phyloP scores from a whole-genome alignment of 2,888 invertebrate genomes.

The Petrolisthes cinctipes region DNA sequence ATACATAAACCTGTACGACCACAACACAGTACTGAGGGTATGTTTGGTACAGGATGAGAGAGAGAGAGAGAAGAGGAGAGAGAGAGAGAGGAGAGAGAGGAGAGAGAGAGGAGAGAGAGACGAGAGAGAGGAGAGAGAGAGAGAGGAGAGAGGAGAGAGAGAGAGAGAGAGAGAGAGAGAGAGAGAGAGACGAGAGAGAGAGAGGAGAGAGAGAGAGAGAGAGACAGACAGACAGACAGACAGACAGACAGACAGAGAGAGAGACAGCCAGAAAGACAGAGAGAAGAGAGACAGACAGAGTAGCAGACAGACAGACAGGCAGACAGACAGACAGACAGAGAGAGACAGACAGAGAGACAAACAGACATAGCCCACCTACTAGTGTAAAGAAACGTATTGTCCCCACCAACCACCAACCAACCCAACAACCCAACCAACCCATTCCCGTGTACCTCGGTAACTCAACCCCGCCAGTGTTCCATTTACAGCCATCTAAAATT shows the following conservation, averaged over 20 bases:
- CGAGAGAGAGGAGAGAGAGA: no score
- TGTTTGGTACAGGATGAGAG: background rate
- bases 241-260: background rate
- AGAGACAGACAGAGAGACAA: background rate
- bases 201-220: background rate
- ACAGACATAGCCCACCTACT: background rate
- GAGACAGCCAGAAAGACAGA: no score
- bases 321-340: no score
- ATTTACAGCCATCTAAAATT: constrained; percentile 51
- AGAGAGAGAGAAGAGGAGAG: background rate
- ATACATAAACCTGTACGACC: background rate
- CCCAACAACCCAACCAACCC: no score
- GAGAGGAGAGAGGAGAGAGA: background rate
- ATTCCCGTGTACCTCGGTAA: constrained; percentile 4
- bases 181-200: background rate
- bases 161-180: background rate
- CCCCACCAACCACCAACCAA: constrained; percentile 9
- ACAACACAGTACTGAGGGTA: background rate
- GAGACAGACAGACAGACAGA: background rate
- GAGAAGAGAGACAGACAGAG: no score
- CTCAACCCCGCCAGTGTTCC: constrained; percentile 47
- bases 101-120: background rate
- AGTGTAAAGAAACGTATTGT: constrained; percentile 27
- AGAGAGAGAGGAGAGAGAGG: background rate
- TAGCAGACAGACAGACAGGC: no score